Evolutionary conservation across 2,888 invertebrate genomes (phyloP), one percentile per base, ranked within the genome.

Genomic region (Rhimphoctona megacephalus): DNA sequence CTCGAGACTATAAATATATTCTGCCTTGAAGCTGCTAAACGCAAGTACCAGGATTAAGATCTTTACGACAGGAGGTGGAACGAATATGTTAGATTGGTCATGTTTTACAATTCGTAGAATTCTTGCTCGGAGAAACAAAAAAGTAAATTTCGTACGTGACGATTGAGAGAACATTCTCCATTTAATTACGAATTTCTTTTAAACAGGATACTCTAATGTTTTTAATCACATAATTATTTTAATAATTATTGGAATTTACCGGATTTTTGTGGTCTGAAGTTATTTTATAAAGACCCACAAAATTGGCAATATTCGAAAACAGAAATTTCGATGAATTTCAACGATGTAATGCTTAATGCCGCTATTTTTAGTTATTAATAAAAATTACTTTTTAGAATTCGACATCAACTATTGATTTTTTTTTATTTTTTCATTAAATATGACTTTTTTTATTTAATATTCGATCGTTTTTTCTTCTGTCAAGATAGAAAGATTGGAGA

Each of bases 1-100:
- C 87, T 80, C 78, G 85, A 85, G 85, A 85, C 57, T 90, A 88
- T 87, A 87, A 87, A 88, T 88, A 89, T 87, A 85, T 86, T 80
- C 79, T 61, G 69, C 81, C 66, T 69, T 77, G 81, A 85, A 69
- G 84, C 86, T 80, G 70, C 70, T 80, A 80, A 87, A 85, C 82
- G 76, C 80, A 81, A 82, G 70, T 81, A 67, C 61, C 52, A 74
- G 78, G 81, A 82, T 82, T 81, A 81, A 74, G 69, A 86, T 81
- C 84, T 86, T 84, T 74, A 84, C 78, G 73, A 74, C 79, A 61
- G 43, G 70, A 69, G 74, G 52, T 61, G 36, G 22, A 19, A 22
- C 46, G 25, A 77, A 82, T 61, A 61, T 66, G 46, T 86, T 84
- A 36, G 76, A 76, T 79, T 57, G 76, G 73, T 66, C 76, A 57